These are phyloP conservation scores for Drosophila koepferae DNA, from an alignment of 2,888 invertebrate genomes.

Conservation along the genomic window DNA sequence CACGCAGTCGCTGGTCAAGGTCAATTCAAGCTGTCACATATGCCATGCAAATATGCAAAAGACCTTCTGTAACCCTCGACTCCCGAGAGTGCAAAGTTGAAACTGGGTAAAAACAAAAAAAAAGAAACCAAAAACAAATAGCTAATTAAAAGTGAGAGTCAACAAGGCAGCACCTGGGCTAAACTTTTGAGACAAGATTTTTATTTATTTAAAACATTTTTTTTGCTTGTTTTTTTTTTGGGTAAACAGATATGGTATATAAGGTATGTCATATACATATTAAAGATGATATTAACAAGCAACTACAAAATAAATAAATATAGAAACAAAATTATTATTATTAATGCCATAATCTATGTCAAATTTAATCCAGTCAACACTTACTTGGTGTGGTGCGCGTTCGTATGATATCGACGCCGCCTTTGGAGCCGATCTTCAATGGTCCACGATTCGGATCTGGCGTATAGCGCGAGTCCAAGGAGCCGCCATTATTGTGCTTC, in stretches of 20 bases:
- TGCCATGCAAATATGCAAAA: constrained; percentile 60
- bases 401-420: constrained; percentile 91
- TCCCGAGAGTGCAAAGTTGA: constrained; percentile 52
- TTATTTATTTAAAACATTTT: not conserved
- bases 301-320: too few species aligned
- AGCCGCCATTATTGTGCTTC: constrained; percentile 85
- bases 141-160: constrained; percentile 67
- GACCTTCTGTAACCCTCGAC: constrained; percentile 36
- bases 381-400: constrained; percentile 89
- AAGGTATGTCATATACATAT: not conserved
- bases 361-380: constrained; percentile 55
- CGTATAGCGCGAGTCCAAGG: constrained; percentile 89
- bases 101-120: constrained; percentile 12
- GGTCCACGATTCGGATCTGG: constrained; percentile 91
- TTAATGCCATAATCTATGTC: too few species aligned
- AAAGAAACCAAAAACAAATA: constrained; percentile 49
- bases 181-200: not conserved
- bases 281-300: too few species aligned
- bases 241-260: not conserved
- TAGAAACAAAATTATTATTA: too few species aligned
- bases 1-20: constrained; percentile 58
- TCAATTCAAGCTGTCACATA: constrained; percentile 57
- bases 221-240: too few species aligned
- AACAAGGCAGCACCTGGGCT: constrained; percentile 10
- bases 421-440: constrained; percentile 86